phyloP scores from a whole-genome alignment of 1,140 invertebrate species.

The Andricus grossulariae region DNA sequence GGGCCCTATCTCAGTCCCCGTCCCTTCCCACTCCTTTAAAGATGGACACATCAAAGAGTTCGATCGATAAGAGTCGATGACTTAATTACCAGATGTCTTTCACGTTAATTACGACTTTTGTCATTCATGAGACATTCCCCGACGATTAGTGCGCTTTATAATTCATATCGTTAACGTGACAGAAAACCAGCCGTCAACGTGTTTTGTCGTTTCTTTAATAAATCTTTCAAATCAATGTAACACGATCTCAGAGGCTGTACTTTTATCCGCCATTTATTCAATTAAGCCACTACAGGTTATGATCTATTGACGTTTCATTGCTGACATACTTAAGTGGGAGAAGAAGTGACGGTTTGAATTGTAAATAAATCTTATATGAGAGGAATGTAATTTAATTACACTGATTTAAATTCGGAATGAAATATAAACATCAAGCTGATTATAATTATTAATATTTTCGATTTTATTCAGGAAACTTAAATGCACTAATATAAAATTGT shows the following conservation, averaged over 20 bases:
- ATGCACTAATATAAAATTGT: neutral
- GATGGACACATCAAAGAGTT: neutral
- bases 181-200: neutral
- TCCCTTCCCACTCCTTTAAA: neutral
- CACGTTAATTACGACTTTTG: constrained; percentile 29
- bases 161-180: constrained; percentile 9
- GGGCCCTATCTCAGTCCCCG: neutral
- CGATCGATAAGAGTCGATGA: constrained; percentile 4
- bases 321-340: neutral
- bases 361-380: neutral
- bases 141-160: constrained; percentile 10
- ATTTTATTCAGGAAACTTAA: neutral
- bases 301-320: constrained; percentile 13
- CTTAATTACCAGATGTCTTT: constrained; percentile 18
- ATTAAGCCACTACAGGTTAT: constrained; percentile 14
- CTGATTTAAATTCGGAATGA: neutral
- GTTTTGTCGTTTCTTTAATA: constrained; percentile 24
- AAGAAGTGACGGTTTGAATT: neutral
- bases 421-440: neutral
- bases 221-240: neutral
- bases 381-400: constrained; percentile 1
- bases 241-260: neutral
- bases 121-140: constrained; percentile 15
- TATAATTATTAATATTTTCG: neutral
- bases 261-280: constrained; percentile 1